Base-by-base conservation (phyloP, 2,113 vertebrate species). In the Telmatochromis brichardi region DNA sequence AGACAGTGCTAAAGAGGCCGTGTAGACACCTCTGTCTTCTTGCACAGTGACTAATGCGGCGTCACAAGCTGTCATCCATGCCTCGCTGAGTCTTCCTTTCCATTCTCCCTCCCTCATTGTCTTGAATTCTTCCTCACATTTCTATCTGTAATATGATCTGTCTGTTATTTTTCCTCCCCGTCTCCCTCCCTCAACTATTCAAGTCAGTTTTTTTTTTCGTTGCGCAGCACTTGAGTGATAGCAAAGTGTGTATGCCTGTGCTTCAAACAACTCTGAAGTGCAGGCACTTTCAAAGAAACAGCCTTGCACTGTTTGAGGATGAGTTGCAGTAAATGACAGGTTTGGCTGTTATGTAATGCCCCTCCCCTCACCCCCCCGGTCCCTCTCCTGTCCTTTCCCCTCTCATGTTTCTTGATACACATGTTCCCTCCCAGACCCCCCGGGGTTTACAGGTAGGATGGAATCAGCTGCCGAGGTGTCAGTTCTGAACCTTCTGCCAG, bases 21-120 rank as follows among this genome's bases (percentile, higher is more conserved):
- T 60, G 81, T 88, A 91, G 90, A 93, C 93, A 93, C 92, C 93
- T 91, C 91, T 85, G 88, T 95, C 92, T 94, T 92, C 85, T 86
- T 82, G 68, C 81, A 85, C 88, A 85, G 83, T 93, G 93, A 96
- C 92, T 94, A 94, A 94, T 95, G 93, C 92, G 92, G 92, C 93
- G 84, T 95, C 95, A 91, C 94, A 89, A 91, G 92, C 94, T 95
- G 94, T 95, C 95, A 94, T 90, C 92, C 91, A 89, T 87, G 93
- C 91, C 90, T 94, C 92, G 54, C 90, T 80, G 93, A 89, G 28
- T 89, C 88, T 89, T 80, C 84, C 68, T 86, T 79, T 81, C 84
- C 50, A 40, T 37, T 85, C 85, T 85, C 73, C 84, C 84, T 85
- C 84, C 91, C 82, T 93, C 81, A 86, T 90, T 90, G 89, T 90